Base-by-base conservation (phyloP, 2,797 vertebrate species). In the Sylvia borin region DNA sequence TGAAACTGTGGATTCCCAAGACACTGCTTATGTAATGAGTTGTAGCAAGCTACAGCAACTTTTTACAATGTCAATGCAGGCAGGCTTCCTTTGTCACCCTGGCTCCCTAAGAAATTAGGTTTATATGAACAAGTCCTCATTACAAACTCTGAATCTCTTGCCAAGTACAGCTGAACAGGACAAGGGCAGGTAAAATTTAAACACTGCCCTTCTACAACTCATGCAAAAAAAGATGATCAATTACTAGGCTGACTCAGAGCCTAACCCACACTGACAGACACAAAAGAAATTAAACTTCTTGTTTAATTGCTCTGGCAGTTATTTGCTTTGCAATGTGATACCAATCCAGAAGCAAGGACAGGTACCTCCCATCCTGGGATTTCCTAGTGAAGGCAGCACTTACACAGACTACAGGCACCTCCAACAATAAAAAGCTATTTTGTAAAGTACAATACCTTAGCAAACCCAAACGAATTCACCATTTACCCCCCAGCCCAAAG, bases 401-500 rank as follows among this genome's bases (percentile, higher is more conserved):
- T 12, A 12, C 12, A n/a, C 61, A 36, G 5, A 21, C 26, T 12
- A 12, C 7, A 13, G 25, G 16, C 42, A 55, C 26, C 13, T 43
- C 29, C 67, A 62, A 12, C 13, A 66, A 55, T 2, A 9, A 80
- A 53, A 8, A 32, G 12, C 31, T 32, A 29, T 9, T 16, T 16
- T 70, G 34, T 19, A 14, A 80, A 43, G 43, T 4, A 18, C 3
- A 53, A 24, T 11, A 26, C 21, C 40, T 62, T 10, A 27, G 34
- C 54, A 68, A 89, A 82, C 10, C 15, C 67, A 34, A 48, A 32
- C 7, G 13, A 55, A 67, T 7, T 22, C 3, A 26, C 34, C 6
- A 3, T 21, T 72, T 8, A 3, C 5, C 7, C 6, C 13, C 8
- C 4, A 1, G 6, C n/a, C 5, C 47, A 20, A 62, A 47, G 19